phyloP scores from a whole-genome alignment of 1,140 invertebrate species.

The Trichonephila clavata region DNA sequence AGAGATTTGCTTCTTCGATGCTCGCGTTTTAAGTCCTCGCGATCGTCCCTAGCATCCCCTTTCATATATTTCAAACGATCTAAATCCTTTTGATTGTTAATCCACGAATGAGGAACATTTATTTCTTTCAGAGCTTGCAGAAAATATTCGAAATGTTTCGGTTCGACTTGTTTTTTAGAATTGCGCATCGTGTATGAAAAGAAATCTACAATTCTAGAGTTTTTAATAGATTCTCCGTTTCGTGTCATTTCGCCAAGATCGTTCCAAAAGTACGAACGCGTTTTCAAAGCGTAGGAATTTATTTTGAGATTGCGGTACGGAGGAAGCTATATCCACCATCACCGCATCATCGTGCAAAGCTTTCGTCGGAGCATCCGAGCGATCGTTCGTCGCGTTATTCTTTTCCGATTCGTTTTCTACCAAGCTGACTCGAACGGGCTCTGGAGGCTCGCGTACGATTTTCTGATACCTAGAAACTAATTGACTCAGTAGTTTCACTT shows the following conservation, averaged over 20 bases:
- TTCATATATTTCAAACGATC: not conserved
- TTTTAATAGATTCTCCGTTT: not conserved
- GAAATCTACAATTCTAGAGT: conserved; percentile 3
- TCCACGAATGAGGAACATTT: not conserved
- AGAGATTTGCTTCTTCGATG: not conserved
- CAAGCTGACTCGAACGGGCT: not conserved
- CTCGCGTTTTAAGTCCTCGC: not conserved
- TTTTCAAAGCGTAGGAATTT: not conserved
- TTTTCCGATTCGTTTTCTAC: not conserved
- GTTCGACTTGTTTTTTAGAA: not conserved
- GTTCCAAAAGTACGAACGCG: not conserved
- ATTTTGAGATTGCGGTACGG: not conserved
- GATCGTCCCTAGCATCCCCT: not conserved
- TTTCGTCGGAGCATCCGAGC: no score
- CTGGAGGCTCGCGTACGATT: not conserved
- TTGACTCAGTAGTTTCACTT: conserved; percentile 46
- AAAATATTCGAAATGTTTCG: not conserved
- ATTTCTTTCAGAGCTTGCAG: not conserved
- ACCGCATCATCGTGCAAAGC: no score
- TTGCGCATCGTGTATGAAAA: not conserved
- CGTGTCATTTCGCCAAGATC: conserved; percentile 5
- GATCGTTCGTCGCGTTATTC: not conserved
- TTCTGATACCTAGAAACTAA: conserved; percentile 43
- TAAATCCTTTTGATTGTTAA: not conserved
- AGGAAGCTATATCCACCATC: not conserved